Evolutionary conservation across 2,888 invertebrate genomes (phyloP), one percentile per base, ranked within the genome.

Genomic region (Drosophila phalerata): DNA sequence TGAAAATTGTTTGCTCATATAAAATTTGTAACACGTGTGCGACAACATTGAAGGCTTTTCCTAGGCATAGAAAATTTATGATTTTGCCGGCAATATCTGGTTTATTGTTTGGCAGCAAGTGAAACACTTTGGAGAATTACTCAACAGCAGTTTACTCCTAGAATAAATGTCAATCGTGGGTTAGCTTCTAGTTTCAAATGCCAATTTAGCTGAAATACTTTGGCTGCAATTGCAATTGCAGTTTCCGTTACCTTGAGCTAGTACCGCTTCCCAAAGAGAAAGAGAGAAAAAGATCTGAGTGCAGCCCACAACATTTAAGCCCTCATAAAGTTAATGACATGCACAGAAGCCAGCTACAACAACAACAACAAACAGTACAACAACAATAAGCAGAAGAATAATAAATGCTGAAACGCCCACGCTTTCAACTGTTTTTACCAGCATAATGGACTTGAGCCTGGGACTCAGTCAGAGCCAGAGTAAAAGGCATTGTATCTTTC

Each of bases 241-340:
- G 82, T 69, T 72, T 81, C 85, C 86, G 88, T 89, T 84, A 89
- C 89, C 89, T 88, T 87, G 79, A 81, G 85, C 68, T 60, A 79
- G 65, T 73, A 49, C 48, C 69, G 56, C 63, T 65, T 57, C n/a
- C 61, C 56, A 25, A 4, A 34, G 47, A 19, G 19, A 13, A n/a
- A n/a, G n/a, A n/a, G n/a, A n/a, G n/a, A n/a, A n/a, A n/a, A n/a
- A n/a, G 34, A 15, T 17, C 17, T 6, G 5, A 19, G 22, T 37
- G 22, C 61, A 38, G 47, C 60, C 42, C 61, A 60, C 70, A 69
- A 69, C 73, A 81, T 81, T 85, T 81, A 84, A 78, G 82, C 79
- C 69, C 89, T 85, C 90, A 89, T 90, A 90, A 90, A 87, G 90
- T 85, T 85, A 90, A 85, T 85, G 85, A 89, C 85, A 87, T 90